These are phyloP conservation scores for Sminthopsis crassicaudata DNA, from an alignment of 2,113 vertebrate species.

Conservation along the genomic window DNA sequence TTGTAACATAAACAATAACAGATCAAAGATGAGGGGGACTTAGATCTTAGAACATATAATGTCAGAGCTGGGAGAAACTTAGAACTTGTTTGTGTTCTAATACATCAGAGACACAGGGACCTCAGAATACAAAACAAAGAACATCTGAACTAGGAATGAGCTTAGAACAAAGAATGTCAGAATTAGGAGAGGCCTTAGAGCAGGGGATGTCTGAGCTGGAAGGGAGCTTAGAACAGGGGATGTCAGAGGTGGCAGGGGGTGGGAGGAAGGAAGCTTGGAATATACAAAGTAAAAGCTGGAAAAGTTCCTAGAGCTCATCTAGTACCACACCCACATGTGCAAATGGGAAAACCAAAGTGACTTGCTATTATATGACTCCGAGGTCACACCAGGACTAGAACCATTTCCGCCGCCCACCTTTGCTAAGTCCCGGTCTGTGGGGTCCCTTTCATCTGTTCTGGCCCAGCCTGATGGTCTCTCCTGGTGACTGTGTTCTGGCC, in stretches of 20 bases:
- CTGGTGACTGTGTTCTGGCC: too few relatives aligned
- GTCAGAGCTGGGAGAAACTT: not conserved
- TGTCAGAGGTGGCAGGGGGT: too few relatives aligned
- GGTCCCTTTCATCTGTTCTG: not conserved
- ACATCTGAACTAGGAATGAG: too few relatives aligned
- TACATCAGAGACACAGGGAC: not conserved
- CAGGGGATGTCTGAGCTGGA: too few relatives aligned
- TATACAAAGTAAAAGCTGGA: not conserved
- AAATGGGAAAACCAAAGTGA: not conserved
- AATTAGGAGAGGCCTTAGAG: too few relatives aligned
- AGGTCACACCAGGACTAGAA: not conserved
- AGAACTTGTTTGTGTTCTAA: not conserved
- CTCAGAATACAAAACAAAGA: too few relatives aligned
- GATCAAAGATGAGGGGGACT: not conserved
- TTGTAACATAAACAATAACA: not conserved
- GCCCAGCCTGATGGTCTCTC: not conserved
- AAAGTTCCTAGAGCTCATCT: not conserved
- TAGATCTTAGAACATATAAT: too few relatives aligned
- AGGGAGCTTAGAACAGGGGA: too few relatives aligned
- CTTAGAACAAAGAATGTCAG: too few relatives aligned
- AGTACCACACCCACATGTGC: not conserved
- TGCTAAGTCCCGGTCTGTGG: not conserved
- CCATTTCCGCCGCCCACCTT: not conserved
- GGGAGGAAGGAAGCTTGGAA: too few relatives aligned
- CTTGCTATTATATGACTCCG: not conserved